These are phyloP conservation scores for Tinamus guttatus DNA, from an alignment of 2,113 vertebrate genomes.

Conservation along the genomic window DNA sequence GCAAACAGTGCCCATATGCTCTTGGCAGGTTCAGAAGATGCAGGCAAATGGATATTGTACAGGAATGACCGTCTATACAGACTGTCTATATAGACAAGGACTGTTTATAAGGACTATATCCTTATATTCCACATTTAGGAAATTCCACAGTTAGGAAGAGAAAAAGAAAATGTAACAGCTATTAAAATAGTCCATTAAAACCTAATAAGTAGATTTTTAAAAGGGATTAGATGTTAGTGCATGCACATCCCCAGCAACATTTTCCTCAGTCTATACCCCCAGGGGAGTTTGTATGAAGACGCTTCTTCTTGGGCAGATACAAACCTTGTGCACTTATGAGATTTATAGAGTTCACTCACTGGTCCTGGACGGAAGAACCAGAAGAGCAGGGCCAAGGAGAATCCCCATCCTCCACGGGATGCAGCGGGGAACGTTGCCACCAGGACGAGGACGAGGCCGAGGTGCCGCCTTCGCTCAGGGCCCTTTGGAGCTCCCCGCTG, in stretches of 20 bases:
- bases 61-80: not conserved
- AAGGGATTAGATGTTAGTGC: not conserved
- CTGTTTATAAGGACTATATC: too few species aligned
- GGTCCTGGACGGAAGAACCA: not conserved
- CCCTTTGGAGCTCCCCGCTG: too few species aligned
- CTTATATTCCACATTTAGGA: not conserved
- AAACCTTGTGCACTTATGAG: not conserved
- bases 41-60: not conserved
- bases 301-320: not conserved
- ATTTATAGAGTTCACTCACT: not conserved
- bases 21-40: not conserved
- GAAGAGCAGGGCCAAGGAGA: too few species aligned
- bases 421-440: too few species aligned
- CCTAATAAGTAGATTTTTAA: not conserved
- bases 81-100: too few species aligned
- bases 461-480: too few species aligned
- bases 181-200: not conserved
- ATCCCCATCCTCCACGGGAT: too few species aligned
- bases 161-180: not conserved
- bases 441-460: too few species aligned
- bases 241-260: fast-evolving
- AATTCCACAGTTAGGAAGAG: not conserved
- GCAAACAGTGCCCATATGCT: not conserved
- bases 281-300: not conserved
- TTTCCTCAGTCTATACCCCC: not conserved